Evolutionary conservation across 2,888 invertebrate species (phyloP), one percentile per base, ranked within the genome.

Genomic region (Odontomyia ornata): DNA sequence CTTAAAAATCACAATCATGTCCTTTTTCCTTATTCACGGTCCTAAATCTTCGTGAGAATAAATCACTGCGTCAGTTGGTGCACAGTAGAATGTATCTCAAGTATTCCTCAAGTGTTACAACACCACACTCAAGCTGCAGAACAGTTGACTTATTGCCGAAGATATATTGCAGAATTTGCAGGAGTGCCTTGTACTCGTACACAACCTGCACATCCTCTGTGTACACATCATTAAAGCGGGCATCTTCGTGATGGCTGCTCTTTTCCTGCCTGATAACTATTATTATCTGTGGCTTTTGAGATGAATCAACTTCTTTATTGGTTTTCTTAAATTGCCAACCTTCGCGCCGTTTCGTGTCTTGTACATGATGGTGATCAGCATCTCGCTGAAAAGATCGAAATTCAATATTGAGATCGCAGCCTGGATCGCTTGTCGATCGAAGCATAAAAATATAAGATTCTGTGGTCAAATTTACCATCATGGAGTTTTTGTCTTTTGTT

Each of bases 241-340:
- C 73, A 73, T 73, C 73, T 57, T 73, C 73, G 57, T 57, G 73
- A 73, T 73, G 73, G 60, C 11, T 73, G 73, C 60, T 73, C 73
- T 73, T 73, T 60, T 43, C 43, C 73, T 57, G 57, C 57, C 43
- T 73, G 73, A 73, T 73, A 57, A 73, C 73, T 73, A 73, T 73
- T 57, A 73, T 73, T 73, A 73, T 73, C 73, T 73, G 73, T 57
- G 60, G 57, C 73, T 73, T 73, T 73, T 25, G 57, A 73, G 57
- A 57, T 57, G 73, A 73, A 73, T 73, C 73, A 73, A 73, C 73
- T 73, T 57, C 73, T 73, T 73, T 73, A 73, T 73, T 73, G 73
- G 73, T 73, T 73, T 73, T 73, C 73, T 60, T 60, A 73, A 73
- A 73, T 73, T 73, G 57, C 73, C 57, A 73, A 60, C 73, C 73